A percentile compares a stretch with the other conserved stretches of the same genome.
Evolutionary conservation across 2,113 vertebrate genomes (phyloP).

Genomic region (Ochotona princeps): DNA sequence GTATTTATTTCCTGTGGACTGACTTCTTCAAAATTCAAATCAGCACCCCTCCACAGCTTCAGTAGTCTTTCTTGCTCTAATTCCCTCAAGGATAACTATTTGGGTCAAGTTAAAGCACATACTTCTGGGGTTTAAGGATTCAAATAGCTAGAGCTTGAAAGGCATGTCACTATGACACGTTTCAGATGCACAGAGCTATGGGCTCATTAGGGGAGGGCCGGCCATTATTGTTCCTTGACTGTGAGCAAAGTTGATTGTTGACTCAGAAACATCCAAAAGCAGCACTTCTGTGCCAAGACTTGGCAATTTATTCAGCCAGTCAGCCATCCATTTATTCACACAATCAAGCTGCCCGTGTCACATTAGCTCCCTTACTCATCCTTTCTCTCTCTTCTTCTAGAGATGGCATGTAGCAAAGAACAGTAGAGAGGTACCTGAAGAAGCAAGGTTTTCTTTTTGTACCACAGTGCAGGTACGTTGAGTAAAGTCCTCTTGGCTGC

Average conservation of each 20-base stretch:
- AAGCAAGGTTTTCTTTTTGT: neutral
- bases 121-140: slow-evolving; percentile 28
- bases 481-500: neutral
- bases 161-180: neutral
- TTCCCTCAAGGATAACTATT: slow-evolving; percentile 42
- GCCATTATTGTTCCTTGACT: neutral
- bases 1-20: slow-evolving; percentile 7
- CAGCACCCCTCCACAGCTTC: neutral
- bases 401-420: neutral
- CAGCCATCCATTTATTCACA: slow-evolving; percentile 12
- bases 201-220: neutral
- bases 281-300: neutral
- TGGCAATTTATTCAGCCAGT: neutral
- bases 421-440: slow-evolving; percentile 17
- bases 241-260: neutral
- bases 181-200: neutral
- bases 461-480: slow-evolving; percentile 52
- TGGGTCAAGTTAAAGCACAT: slow-evolving; percentile 34
- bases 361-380: neutral
- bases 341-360: neutral
- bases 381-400: slow-evolving; percentile 43
- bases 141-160: slow-evolving; percentile 24
- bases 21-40: slow-evolving; percentile 11
- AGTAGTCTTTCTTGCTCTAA: slow-evolving; percentile 37
- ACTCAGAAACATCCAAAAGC: neutral